Evolutionary conservation across 2,888 invertebrate species (phyloP).

Genomic region (Abrostola triplasia): DNA sequence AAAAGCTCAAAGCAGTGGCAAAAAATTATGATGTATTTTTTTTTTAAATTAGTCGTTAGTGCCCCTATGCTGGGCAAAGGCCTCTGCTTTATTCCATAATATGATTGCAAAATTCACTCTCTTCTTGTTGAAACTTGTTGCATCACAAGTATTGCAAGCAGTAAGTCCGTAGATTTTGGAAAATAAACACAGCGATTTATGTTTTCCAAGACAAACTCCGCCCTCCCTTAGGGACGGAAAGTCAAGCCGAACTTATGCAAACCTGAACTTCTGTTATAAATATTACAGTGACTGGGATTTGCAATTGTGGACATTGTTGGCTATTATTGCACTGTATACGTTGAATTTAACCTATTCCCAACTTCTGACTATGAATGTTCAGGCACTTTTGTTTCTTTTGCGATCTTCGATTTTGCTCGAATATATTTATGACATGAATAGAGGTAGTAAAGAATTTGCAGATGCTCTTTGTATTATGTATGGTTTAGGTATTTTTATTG

Average conservation of each 20-base stretch:
- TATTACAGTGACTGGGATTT: slow-evolving; percentile 34
- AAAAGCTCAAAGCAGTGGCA: too few relatives aligned
- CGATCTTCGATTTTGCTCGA: slow-evolving; percentile 43
- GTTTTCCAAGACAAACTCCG: too few relatives aligned
- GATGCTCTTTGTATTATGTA: neutral
- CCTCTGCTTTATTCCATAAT: too few relatives aligned
- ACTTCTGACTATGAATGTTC: slow-evolving; percentile 46
- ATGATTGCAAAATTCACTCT: too few relatives aligned
- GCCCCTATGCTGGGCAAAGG: too few relatives aligned
- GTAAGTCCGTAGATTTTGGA: too few relatives aligned
- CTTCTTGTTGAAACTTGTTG: too few relatives aligned
- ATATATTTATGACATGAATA: slow-evolving; percentile 27
- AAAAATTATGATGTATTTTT: too few relatives aligned
- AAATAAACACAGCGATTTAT: neutral
- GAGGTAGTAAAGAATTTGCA: slow-evolving; percentile 2
- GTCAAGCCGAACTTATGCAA: neutral
- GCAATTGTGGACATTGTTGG: slow-evolving; percentile 57
- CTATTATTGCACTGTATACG: slow-evolving; percentile 56
- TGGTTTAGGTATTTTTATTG: too few relatives aligned
- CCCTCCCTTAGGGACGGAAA: neutral
- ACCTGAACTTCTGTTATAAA: slow-evolving; percentile 38
- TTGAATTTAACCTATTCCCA: slow-evolving; percentile 52
- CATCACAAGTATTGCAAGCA: too few relatives aligned
- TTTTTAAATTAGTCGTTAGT: too few relatives aligned
- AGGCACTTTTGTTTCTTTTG: slow-evolving; percentile 42